phyloP scores from a whole-genome alignment of 2,113 vertebrate species.

The Oreochromis tanganicae region DNA sequence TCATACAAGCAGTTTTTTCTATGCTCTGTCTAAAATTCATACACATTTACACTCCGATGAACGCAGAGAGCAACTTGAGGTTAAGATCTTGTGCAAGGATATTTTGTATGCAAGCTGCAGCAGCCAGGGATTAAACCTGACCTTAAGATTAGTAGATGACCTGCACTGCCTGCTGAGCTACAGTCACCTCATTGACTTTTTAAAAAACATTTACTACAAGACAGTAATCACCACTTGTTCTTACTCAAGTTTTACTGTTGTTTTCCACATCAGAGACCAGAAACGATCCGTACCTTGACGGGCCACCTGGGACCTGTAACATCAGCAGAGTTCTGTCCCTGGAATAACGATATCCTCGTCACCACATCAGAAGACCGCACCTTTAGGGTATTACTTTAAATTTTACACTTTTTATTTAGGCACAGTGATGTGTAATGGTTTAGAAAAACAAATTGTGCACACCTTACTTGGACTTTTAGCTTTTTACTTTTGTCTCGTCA shows the following conservation, averaged over 20 bases:
- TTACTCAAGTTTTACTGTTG: not conserved
- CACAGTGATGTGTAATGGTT: not conserved
- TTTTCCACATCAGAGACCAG: constrained; percentile 34
- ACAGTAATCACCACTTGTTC: not conserved
- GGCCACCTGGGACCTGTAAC: constrained; percentile 79
- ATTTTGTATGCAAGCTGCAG: not conserved
- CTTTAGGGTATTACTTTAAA: constrained; percentile 65
- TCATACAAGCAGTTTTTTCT: not conserved
- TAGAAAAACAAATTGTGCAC: not conserved
- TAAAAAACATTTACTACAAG: not conserved
- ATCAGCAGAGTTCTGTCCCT: constrained; percentile 81
- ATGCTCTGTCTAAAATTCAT: not conserved
- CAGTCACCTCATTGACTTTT: not conserved
- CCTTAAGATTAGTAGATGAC: not conserved
- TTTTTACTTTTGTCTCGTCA: constrained; percentile 28
- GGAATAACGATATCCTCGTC: constrained; percentile 72
- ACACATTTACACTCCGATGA: not conserved
- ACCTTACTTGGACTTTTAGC: not conserved
- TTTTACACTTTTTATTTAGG: not conserved
- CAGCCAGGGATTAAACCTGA: not conserved
- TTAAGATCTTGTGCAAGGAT: not conserved
- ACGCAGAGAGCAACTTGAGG: not conserved
- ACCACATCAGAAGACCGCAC: constrained; percentile 87
- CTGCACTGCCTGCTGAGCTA: not conserved
- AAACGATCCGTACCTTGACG: constrained; percentile 58